Evolutionary conservation across 2,888 invertebrate genomes (phyloP).

Genomic region (Apotomis betuletana): DNA sequence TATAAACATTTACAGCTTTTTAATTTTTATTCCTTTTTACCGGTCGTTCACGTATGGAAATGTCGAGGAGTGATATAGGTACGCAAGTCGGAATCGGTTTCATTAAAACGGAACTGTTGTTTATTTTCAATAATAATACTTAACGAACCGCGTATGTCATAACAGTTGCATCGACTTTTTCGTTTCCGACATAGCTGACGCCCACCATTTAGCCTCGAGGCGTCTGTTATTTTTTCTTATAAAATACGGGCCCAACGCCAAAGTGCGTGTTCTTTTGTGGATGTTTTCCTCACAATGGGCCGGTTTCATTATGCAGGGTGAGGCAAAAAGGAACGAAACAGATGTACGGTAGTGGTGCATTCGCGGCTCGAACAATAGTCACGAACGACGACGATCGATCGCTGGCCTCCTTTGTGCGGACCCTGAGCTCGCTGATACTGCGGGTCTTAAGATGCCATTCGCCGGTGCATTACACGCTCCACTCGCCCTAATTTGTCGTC

Average conservation of each 20-base stretch:
- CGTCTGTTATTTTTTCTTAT: constrained; percentile 77
- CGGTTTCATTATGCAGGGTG: constrained; percentile 78
- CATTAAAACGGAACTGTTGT: constrained; percentile 63
- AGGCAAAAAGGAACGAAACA: constrained; percentile 80
- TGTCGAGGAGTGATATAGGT: constrained; percentile 27
- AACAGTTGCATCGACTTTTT: constrained; percentile 80
- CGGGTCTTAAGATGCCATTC: constrained; percentile 59
- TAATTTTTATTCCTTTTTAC: constrained; percentile 22
- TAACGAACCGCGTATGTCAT: constrained; percentile 78
- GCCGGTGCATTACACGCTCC: constrained; percentile 56
- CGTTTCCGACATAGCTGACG: constrained; percentile 75
- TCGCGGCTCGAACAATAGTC: constrained; percentile 76
- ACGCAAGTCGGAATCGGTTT: constrained; percentile 54
- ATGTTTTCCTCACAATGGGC: constrained; percentile 76
- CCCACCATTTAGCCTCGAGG: constrained; percentile 74
- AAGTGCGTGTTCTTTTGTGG: constrained; percentile 80
- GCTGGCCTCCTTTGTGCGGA: constrained; percentile 70
- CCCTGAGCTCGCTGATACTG: constrained; percentile 51
- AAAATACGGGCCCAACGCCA: constrained; percentile 67
- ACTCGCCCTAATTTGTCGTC: constrained; percentile 39
- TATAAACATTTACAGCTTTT: constrained; percentile 29
- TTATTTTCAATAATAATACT: constrained; percentile 74
- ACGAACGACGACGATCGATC: constrained; percentile 73
- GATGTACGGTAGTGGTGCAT: constrained; percentile 77
- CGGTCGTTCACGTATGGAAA: constrained; percentile 30